Conservation (phyloP, 2,888 invertebrate genomes). For the Campoplex capitator region DNA sequence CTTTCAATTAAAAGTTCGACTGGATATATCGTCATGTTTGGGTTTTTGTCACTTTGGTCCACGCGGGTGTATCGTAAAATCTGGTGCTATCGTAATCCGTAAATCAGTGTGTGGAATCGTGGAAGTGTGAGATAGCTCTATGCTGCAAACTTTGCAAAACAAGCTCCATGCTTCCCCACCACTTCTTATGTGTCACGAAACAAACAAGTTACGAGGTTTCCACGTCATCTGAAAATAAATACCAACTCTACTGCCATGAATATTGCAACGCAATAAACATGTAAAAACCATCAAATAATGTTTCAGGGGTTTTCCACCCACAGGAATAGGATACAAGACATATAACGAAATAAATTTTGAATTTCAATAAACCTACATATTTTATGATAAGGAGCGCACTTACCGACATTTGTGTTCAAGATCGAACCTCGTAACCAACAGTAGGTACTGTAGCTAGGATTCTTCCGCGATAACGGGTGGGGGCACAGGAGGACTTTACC, state of each 20-base stretch:
- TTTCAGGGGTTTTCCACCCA: no score
- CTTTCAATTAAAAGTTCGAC: constrained; percentile 29
- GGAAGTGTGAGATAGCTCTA: not conserved
- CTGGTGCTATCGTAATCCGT: not conserved
- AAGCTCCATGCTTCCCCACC: not conserved
- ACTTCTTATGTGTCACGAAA: not conserved
- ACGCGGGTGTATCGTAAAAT: not conserved
- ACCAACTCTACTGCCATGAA: not conserved
- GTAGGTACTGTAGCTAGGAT: not conserved
- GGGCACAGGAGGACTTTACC: constrained; percentile 6
- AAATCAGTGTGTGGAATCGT: not conserved
- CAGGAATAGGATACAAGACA: no score
- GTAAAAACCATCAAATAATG: not conserved
- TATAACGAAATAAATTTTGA: no score
- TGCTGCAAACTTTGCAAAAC: constrained; percentile 5
- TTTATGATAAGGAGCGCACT: no score
- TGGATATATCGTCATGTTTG: constrained; percentile 50
- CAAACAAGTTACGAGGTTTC: not conserved
- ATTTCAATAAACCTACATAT: no score
- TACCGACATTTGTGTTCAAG: no score
- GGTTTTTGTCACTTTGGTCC: constrained; percentile 3
- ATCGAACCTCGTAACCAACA: not conserved
- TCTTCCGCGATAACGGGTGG: not conserved
- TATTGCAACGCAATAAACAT: not conserved
- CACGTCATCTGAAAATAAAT: not conserved